These are phyloP conservation scores for Phaenicophaeus curvirostris DNA, from an alignment of 2,797 vertebrate genomes.

Conservation along the genomic window DNA sequence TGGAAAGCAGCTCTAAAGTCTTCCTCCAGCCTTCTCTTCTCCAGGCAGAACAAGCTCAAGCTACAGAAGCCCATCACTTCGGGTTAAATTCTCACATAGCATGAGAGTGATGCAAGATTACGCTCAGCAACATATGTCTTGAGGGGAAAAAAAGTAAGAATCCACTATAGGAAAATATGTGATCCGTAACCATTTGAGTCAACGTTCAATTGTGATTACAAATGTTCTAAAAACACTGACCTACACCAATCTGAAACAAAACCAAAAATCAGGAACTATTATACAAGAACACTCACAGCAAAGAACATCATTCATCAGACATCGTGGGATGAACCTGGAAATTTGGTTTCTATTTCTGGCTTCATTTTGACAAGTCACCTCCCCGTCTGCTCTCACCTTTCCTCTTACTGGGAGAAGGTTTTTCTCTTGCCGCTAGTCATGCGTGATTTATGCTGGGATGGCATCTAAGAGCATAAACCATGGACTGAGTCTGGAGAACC, in stretches of 20 bases:
- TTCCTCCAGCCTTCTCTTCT: too few species aligned
- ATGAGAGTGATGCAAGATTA: not conserved
- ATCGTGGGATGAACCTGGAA: not conserved
- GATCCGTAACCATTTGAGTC: not conserved
- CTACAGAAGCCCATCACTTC: not conserved
- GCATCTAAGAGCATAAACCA: not conserved
- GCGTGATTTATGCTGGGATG: not conserved
- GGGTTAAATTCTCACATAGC: not conserved
- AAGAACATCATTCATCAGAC: not conserved
- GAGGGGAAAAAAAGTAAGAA: not conserved
- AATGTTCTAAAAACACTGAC: not conserved
- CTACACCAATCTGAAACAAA: accelerated
- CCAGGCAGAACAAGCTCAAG: too few species aligned
- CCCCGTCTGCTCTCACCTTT: not conserved
- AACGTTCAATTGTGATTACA: not conserved
- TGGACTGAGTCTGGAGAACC: not conserved
- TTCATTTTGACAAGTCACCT: not conserved
- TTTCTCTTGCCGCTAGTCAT: not conserved
- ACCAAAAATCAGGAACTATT: not conserved
- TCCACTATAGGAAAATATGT: not conserved
- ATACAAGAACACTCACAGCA: not conserved
- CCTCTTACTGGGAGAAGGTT: not conserved
- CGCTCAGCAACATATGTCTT: not conserved
- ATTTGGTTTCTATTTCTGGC: slow-evolving; percentile 1
- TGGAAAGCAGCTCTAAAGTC: too few species aligned